Conservation (phyloP, 2,113 vertebrate genomes). For the Rhineura floridana region DNA sequence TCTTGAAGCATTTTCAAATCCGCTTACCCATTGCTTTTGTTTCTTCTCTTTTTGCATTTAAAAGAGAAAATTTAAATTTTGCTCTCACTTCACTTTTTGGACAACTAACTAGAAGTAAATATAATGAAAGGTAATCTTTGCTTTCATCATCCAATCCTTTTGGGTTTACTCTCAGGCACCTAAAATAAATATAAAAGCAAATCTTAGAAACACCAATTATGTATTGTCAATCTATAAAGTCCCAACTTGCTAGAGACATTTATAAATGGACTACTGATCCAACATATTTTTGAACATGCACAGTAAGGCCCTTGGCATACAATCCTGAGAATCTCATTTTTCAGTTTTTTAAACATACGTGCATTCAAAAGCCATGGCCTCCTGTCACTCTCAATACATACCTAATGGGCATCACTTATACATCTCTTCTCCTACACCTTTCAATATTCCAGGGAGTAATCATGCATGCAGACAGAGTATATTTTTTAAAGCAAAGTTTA, state of each 20-base stretch:
- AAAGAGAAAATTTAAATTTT: slow-evolving; percentile 98
- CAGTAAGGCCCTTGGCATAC: not conserved
- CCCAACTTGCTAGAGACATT: not conserved
- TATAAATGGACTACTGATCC: not conserved
- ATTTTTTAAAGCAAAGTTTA: no score
- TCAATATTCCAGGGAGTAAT: not conserved
- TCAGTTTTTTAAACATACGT: not conserved
- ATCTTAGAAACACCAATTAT: not conserved
- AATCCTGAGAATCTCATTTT: not conserved
- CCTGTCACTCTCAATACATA: not conserved
- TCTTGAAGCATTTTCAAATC: slow-evolving; percentile 22
- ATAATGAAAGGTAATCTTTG: slow-evolving; percentile 97
- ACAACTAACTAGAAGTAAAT: slow-evolving; percentile 98
- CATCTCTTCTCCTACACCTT: not conserved
- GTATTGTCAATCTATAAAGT: not conserved
- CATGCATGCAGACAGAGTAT: not conserved
- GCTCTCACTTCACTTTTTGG: slow-evolving; percentile 99
- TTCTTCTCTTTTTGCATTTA: slow-evolving; percentile 97
- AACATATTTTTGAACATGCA: not conserved
- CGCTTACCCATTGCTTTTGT: slow-evolving; percentile 98
- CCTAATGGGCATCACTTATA: not conserved
- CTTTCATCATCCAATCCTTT: slow-evolving; percentile 99
- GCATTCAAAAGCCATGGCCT: not conserved
- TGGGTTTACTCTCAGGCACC: slow-evolving; percentile 98
- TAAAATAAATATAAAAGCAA: slow-evolving; percentile 67